These are phyloP conservation scores for Zele albiditarsus DNA, from an alignment of 2,888 invertebrate species.

Conservation along the genomic window DNA sequence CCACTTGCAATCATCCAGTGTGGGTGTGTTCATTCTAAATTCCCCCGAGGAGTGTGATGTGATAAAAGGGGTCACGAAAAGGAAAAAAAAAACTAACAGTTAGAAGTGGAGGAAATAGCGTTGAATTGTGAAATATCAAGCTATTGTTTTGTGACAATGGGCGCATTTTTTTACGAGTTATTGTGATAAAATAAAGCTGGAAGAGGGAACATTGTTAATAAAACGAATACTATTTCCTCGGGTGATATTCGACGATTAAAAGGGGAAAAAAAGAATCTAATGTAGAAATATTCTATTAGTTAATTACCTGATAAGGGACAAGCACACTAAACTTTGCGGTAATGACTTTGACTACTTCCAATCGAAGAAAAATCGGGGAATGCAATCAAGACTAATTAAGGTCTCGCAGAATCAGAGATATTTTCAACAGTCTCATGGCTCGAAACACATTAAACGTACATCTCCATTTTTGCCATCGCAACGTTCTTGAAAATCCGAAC, in stretches of 20 bases:
- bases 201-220: not conserved
- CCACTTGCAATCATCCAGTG: constrained; percentile 43
- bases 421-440: not conserved
- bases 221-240: not conserved
- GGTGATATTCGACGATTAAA: not conserved
- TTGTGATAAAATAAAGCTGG: not conserved
- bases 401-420: not conserved
- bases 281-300: constrained; percentile 28
- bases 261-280: not conserved
- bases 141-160: constrained; percentile 15
- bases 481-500: not conserved
- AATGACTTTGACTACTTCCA: not conserved
- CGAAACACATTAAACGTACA: not conserved
- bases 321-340: constrained; percentile 9
- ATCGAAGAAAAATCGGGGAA: constrained; percentile 23
- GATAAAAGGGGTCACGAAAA: constrained; percentile 11
- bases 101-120: not conserved
- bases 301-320: constrained; percentile 51
- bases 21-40: constrained; percentile 39
- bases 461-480: not conserved
- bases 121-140: constrained; percentile 12
- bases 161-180: not conserved
- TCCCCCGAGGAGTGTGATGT: constrained; percentile 35
- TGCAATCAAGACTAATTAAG: constrained; percentile 3
- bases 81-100: not conserved